Base-by-base conservation (phyloP, 2,797 vertebrate genomes). In the Tympanoctomys barrerae region DNA sequence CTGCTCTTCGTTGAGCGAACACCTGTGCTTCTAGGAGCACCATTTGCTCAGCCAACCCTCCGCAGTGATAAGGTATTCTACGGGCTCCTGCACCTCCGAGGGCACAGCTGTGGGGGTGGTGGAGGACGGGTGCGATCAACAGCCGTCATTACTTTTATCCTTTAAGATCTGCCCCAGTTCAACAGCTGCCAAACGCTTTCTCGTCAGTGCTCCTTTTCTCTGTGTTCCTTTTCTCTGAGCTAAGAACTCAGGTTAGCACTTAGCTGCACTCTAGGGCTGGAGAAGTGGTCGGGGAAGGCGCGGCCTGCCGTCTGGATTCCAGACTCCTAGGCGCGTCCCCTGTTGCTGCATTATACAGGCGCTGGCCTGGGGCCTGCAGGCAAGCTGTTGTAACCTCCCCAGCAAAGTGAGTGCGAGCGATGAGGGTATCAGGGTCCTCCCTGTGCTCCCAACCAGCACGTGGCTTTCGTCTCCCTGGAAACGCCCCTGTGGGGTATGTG, bases 1-100 rank as follows among this genome's bases (percentile, higher is more conserved):
- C 78, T 86, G 86, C 54, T 59, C 57, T 57, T 82, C 64, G 73
- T 84, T 95, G 21, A 24, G 36, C 8, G 28, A 59, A 42, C 87
- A 18, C 14, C 42, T 33, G 31, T 46, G 87, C 36, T 64, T 84
- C 59, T 59, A 49, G 21, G 66, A 59, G 9, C 31, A 18, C 66
- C 42, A 0, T 3, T 73, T 33, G 31, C 52, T 92, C 33, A 81
- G 83, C 14, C 7, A 54, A 54, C 36, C 3, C 3, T 36, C 22
- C 22, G 66, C 57, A 93, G 52, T 33, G 26, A 6, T 28, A 52
- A 79, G 57, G 66, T 16, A 81, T 7, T 70, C 22, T 31, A 36
- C 19, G 13, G 13, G 11, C 21, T 22, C 26, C 22, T 31, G 33
- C 14, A 73, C 2, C 42, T 94, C 85, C 1, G 2, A 81, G 42